phyloP scores from a whole-genome alignment of 2,797 vertebrate species.

The Rhynchotus rufescens region DNA sequence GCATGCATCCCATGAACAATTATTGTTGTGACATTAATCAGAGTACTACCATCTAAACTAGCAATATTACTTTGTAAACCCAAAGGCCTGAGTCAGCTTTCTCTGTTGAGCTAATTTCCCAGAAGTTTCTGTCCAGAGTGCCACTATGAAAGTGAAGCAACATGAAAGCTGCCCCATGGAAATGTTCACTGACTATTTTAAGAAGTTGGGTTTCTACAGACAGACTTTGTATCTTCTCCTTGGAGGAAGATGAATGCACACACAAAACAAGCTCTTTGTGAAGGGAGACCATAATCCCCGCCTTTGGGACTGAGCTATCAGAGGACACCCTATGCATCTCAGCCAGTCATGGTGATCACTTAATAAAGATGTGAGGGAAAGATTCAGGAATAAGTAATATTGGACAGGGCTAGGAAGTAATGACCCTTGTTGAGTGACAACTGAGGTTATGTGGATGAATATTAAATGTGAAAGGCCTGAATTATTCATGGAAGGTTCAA shows the following conservation, averaged over 20 bases:
- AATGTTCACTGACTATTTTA: neutral
- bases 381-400: constrained; percentile 22
- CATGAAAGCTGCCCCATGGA: neutral
- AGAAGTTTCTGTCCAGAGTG: neutral
- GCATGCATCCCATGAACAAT: neutral
- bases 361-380: constrained; percentile 2
- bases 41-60: neutral
- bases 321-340: neutral
- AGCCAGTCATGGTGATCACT: neutral
- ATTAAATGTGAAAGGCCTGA: constrained; percentile 57
- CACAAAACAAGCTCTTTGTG: neutral
- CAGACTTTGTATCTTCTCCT: neutral
- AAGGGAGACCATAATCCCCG: neutral
- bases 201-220: neutral
- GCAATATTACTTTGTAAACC: neutral
- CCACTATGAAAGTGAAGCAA: neutral
- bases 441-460: constrained; percentile 48
- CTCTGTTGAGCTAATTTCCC: neutral
- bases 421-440: constrained; percentile 28
- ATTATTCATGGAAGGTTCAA: constrained; percentile 70
- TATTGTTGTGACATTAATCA: neutral
- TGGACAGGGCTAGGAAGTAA: neutral
- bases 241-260: neutral
- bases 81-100: neutral
- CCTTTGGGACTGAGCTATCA: neutral